Base-by-base conservation (phyloP, 2,888 invertebrate genomes). In the Meandrusa payeni region DNA sequence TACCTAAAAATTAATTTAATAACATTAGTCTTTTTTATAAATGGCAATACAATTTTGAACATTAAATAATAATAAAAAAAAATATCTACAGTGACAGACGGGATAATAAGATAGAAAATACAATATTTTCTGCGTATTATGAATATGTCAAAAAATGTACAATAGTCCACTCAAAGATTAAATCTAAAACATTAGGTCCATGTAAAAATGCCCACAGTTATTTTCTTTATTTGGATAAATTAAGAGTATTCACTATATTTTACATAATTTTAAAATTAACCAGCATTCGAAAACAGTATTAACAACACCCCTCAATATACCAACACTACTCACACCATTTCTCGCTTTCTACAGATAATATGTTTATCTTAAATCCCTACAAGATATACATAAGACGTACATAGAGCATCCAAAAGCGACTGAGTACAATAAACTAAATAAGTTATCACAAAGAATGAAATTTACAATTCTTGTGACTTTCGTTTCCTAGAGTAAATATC, bases 41-140 rank as follows among this genome's bases (percentile, higher is more conserved):
- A 86, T 86, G 86, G 86, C 86, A 85, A 74, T 77, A 76, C 69
- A 81, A 76, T 78, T 77, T 79, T 82, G 81, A 86, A 86, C 79
- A 83, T 81, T 79, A 78, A 71, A 76, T 69, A 71, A 60, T 61
- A 64, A 59, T 51, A 53, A 57, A 59, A 54, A 58, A 54, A 52
- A 41, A 48, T 64, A 63, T 64, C 65, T 70, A 70, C 62, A 65
- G 15, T 17, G 34, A 41, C 5, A n/a, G n/a, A n/a, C n/a, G n/a
- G n/a, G n/a, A n/a, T n/a, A n/a, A n/a, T n/a, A n/a, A n/a, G n/a
- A n/a, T n/a, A n/a, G n/a, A 37, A 29, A 31, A 24, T 31, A 31
- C 39, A 32, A 19, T 32, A 39, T 9, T 38, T 39, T 28, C 39
- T 39, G 23, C 6, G 11, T 20, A 32, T 39, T 15, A 19, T 3